Percentiles rank a stretch among this genome's conserved stretches.
phyloP scores from a whole-genome alignment of 1,140 invertebrate genomes.

The Trinorchestia longiramus region DNA sequence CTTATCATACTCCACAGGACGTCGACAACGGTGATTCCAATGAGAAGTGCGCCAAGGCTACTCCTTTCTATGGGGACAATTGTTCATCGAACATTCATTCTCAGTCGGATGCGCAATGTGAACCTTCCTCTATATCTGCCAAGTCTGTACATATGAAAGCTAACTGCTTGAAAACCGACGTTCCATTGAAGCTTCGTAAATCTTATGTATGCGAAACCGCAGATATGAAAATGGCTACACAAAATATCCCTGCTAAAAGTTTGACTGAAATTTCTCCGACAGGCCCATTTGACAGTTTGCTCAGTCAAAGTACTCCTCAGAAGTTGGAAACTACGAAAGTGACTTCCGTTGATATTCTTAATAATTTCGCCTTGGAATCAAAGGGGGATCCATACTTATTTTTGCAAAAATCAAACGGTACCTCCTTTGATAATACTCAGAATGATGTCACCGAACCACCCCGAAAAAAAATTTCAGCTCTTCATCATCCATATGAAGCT shows the following conservation, averaged over 20 bases:
- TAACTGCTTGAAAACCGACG: not conserved
- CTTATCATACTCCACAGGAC: not conserved
- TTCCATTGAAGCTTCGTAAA: conserved; percentile 3
- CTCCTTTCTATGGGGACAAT: not conserved
- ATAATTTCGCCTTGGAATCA: conserved; percentile 6
- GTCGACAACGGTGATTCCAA: not conserved
- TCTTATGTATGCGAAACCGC: not conserved
- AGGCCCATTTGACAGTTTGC: not conserved
- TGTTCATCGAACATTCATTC: not conserved
- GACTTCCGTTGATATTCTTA: not conserved
- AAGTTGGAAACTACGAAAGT: not conserved
- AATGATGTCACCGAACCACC: not conserved
- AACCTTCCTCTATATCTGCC: not conserved
- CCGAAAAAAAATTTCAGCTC: not conserved
- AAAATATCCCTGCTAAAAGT: not conserved
- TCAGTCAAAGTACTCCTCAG: not conserved
- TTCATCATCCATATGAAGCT: not conserved
- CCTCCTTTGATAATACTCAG: not conserved
- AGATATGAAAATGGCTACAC: not conserved
- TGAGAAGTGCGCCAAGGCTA: not conserved
- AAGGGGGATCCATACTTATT: not conserved
- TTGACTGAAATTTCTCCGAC: not conserved
- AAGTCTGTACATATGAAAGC: not conserved
- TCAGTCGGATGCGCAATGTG: not conserved
- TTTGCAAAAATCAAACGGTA: not conserved